Evolutionary conservation across 2,113 vertebrate genomes (phyloP).

Genomic region (Aldabrachelys gigantea): DNA sequence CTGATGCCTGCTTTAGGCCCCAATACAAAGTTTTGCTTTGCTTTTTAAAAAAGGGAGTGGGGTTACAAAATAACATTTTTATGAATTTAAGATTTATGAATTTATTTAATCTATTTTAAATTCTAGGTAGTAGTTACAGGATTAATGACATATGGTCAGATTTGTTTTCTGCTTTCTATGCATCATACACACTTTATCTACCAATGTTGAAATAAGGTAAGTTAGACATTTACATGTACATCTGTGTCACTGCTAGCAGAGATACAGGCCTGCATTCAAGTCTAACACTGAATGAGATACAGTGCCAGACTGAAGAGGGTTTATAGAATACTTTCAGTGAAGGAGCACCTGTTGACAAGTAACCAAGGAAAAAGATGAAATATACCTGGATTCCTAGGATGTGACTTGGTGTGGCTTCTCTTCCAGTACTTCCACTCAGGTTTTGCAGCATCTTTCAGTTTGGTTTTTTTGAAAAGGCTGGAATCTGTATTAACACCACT

Average conservation of each 20-base stretch:
- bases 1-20: not conserved
- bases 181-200: not conserved
- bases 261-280: not conserved
- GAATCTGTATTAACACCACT: conserved; percentile 68
- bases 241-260: not conserved
- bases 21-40: not conserved
- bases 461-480: conserved; percentile 45
- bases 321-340: not conserved
- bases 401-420: conserved; percentile 76
- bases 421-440: conserved; percentile 85
- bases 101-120: not conserved
- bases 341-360: not conserved
- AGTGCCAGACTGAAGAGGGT: not conserved
- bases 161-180: not conserved
- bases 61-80: not conserved
- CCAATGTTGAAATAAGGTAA: not conserved
- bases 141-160: not conserved
- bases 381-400: conserved; percentile 80
- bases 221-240: not conserved
- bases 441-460: conserved; percentile 21
- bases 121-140: not conserved
- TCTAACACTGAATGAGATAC: not conserved
- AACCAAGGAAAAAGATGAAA: not conserved
- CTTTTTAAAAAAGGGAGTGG: not conserved
- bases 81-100: not conserved